Conservation (phyloP, 2,797 vertebrate species). For the Sebastes diaconus region DNA sequence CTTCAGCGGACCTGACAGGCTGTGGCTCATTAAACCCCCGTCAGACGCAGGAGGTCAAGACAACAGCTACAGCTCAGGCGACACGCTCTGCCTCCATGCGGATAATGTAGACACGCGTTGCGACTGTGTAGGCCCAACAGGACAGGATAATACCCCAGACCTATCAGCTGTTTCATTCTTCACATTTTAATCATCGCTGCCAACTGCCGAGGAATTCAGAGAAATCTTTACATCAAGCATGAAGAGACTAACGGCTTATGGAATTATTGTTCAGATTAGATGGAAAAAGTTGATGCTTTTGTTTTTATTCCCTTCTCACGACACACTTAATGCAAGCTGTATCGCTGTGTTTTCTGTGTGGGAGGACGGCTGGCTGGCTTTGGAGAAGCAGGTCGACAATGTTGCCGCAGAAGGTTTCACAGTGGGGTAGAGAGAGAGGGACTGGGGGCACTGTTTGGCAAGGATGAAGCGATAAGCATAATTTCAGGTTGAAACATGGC, state of each 20-base stretch:
- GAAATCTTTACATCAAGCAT: conserved; percentile 59
- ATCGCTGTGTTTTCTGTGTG: conserved; percentile 18
- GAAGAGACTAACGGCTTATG: conserved; percentile 46
- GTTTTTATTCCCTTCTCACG: conserved; percentile 7
- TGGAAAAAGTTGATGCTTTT: conserved; percentile 27
- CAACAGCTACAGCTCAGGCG: conserved; percentile 45
- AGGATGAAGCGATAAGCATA: conserved; percentile 44
- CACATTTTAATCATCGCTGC: conserved; percentile 62
- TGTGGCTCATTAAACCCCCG: conserved; percentile 74
- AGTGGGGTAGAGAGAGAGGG: conserved; percentile 55
- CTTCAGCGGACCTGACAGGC: conserved; percentile 70
- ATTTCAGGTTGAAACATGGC: conserved; percentile 40
- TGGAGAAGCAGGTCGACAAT: conserved; percentile 61
- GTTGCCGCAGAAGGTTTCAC: conserved; percentile 72
- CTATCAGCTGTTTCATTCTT: conserved; percentile 66
- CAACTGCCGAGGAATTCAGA: conserved; percentile 41
- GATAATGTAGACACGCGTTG: conserved; percentile 27
- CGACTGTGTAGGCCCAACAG: conserved; percentile 3
- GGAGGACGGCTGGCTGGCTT: conserved; percentile 49
- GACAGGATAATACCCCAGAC: conserved; percentile 39
- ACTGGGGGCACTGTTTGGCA: conserved; percentile 46
- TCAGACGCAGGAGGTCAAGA: conserved; percentile 74
- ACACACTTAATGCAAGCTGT: conserved; percentile 6
- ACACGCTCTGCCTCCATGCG: conserved; percentile 20
- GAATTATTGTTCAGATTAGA: conserved; percentile 40